Conservation (phyloP, 2,113 vertebrate species). For the Artemisiospiza belli region DNA sequence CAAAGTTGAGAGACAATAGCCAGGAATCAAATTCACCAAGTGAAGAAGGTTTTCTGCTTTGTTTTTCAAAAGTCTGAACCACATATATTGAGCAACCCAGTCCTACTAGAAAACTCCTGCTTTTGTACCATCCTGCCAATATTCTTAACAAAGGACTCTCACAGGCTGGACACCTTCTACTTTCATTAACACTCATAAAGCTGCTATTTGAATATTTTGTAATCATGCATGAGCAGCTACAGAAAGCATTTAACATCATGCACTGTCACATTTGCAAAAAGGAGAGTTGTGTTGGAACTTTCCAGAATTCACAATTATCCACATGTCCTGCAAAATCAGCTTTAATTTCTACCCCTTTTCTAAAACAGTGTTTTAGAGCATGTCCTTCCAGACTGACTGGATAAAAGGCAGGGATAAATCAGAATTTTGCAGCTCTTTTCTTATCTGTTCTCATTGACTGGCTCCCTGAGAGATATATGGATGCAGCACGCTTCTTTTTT, state of each 20-base stretch:
- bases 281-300: neutral
- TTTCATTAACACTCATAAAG: neutral
- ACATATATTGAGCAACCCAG: neutral
- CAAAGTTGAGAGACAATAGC: constrained; percentile 29
- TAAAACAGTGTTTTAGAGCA: neutral
- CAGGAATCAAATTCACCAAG: constrained; percentile 11
- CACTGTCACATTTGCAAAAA: neutral
- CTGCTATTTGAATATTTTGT: neutral
- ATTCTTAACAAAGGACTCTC: neutral
- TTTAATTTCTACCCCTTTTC: neutral
- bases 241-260: neutral
- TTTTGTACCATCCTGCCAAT: neutral
- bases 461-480: neutral
- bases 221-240: neutral
- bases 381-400: neutral
- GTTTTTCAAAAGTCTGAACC: neutral
- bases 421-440: neutral
- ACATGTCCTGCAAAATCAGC: neutral
- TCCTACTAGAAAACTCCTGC: neutral
- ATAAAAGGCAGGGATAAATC: neutral
- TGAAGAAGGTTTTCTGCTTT: neutral
- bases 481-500: neutral
- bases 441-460: neutral
- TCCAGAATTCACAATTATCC: neutral
- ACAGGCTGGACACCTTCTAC: neutral